Percentiles rank a stretch among this genome's conserved stretches.
These are phyloP conservation scores for Forficula auricularia DNA, from an alignment of 1,140 invertebrate species.

Conservation along the genomic window DNA sequence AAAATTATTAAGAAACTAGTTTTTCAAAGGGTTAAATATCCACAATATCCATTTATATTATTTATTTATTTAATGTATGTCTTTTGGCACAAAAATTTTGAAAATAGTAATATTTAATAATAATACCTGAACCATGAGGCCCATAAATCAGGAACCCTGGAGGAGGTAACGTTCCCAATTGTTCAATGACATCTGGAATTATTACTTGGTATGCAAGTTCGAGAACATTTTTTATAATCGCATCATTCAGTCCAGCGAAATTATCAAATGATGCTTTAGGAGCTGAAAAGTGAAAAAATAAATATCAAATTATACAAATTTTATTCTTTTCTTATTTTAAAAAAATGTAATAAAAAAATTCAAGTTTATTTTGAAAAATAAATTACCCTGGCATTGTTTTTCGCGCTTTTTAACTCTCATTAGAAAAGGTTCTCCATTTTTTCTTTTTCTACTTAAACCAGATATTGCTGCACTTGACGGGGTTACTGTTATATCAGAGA, in stretches of 20 bases:
- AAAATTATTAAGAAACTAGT: slow-evolving; percentile 3
- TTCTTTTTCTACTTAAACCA: slow-evolving; percentile 8
- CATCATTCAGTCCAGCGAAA: no score
- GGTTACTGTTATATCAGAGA: slow-evolving; percentile 1
- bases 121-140: slow-evolving; percentile 67
- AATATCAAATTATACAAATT: no score
- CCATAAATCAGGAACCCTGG: slow-evolving; percentile 76
- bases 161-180: slow-evolving; percentile 62
- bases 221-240: no score
- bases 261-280: no score
- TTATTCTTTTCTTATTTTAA: no score
- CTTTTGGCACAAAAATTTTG: background rate
- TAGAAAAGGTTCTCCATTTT: background rate
- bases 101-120: background rate
- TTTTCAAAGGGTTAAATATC: background rate
- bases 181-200: slow-evolving; percentile 63
- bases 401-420: background rate
- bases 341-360: no score
- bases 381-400: background rate
- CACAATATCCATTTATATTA: background rate
- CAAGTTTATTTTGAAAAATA: no score
- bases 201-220: no score
- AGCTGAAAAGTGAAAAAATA: no score
- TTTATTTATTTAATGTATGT: slow-evolving; percentile 5
- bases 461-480: no score